Conservation (phyloP, 2,888 invertebrate species). For the Leptogaster cylindrica region DNA sequence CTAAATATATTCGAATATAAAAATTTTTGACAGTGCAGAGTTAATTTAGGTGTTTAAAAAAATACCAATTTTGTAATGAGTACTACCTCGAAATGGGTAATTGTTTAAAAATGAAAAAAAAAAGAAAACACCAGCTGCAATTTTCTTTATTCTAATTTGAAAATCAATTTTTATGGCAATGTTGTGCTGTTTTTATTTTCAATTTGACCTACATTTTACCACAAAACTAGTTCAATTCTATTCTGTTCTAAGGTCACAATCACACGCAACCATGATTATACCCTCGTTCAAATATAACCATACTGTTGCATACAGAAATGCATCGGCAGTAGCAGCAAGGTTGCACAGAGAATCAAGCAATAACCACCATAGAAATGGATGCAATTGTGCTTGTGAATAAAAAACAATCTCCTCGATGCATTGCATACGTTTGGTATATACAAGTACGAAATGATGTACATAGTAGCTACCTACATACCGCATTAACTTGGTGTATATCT, state of each 20-base stretch:
- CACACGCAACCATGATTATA: constrained; percentile 38
- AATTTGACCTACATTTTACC: constrained; percentile 42
- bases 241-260: constrained; percentile 45
- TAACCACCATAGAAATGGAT: no score
- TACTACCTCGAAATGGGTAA: background rate
- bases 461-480: no score
- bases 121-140: constrained; percentile 31
- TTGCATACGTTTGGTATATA: background rate
- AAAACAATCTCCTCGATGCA: constrained; percentile 8
- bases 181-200: constrained; percentile 38
- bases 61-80: no score
- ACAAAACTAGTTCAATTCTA: constrained; percentile 44
- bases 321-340: constrained; percentile 21
- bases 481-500: constrained; percentile 11
- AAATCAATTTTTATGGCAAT: constrained; percentile 30
- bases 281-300: background rate
- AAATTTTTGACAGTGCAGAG: no score
- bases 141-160: constrained; percentile 34
- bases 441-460: no score
- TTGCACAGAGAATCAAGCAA: no score
- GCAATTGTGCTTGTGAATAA: constrained; percentile 38
- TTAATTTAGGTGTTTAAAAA: no score
- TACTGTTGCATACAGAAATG: constrained; percentile 12
- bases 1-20: no score
- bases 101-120: constrained; percentile 13